Evolutionary conservation across 2,888 invertebrate species (phyloP).

Genomic region (Platycheirus rosarum): DNA sequence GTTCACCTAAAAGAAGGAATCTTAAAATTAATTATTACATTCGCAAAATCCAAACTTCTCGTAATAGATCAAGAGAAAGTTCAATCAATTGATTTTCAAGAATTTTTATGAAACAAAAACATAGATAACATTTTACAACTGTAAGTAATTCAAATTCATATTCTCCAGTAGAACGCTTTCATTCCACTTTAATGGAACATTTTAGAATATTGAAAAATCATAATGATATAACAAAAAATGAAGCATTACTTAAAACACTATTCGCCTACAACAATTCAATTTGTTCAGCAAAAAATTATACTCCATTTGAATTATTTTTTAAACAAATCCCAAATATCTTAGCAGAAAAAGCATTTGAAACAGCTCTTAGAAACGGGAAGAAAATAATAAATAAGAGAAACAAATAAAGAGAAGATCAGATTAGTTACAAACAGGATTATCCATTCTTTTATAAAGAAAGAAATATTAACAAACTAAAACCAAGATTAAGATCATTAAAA

Average conservation of each 20-base stretch:
- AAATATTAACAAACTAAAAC: constrained; percentile 1
- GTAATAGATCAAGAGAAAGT: constrained; percentile 24
- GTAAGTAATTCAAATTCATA: constrained; percentile 23
- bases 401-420: no score
- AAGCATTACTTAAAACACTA: constrained; percentile 9
- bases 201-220: constrained; percentile 22
- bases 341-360: not conserved
- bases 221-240: constrained; percentile 3
- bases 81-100: constrained; percentile 20
- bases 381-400: no score
- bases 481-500: not conserved
- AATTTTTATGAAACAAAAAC: constrained; percentile 28
- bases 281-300: constrained; percentile 6
- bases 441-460: constrained; percentile 11
- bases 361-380: no score
- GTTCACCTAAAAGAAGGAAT: constrained; percentile 28
- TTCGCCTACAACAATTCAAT: constrained; percentile 10
- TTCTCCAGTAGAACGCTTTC: no score
- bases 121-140: constrained; percentile 8
- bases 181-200: no score
- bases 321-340: constrained; percentile 6
- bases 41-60: constrained; percentile 17
- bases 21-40: constrained; percentile 18
- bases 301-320: constrained; percentile 11
- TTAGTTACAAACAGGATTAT: not conserved